Base-by-base conservation (phyloP, 2,113 vertebrate species). In the Seriola quinqueradiata region DNA sequence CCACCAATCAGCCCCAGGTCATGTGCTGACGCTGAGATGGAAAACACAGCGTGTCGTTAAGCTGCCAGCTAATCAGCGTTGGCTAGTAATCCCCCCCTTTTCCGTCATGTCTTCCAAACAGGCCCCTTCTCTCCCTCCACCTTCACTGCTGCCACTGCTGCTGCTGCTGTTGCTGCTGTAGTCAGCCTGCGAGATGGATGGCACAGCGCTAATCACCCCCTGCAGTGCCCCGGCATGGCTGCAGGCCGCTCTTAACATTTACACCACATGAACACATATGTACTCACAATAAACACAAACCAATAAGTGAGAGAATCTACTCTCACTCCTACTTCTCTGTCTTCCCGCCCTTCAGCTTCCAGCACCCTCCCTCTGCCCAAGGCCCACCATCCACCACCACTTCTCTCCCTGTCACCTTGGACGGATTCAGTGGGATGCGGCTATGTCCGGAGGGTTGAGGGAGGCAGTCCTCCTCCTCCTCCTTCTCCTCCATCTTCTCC, bases 41-140 rank as follows among this genome's bases (percentile, higher is more conserved):
- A 93, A 92, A 93, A 92, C 90, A 87, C 91, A 92, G 93, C 87
- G n/a, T 90, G 92, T 91, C 72, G 87, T 91, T 91, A 93, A 93
- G 88, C 90, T 85, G 81, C 82, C 89, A 90, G 89, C 92, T 92
- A 93, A 94, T 95, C 92, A 92, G 87, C 28, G 79, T 70, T 83
- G 90, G 82, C 87, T 83, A 46, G 75, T 91, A 91, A 89, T 87
- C 87, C 76, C 58, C 75, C 71, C n/a, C 34, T 8, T 77, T 70
- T 87, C 80, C 60, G 0, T 77, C 79, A 44, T 48, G 57, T 77
- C 82, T 68, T 71, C 88, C 84, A 70, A 81, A 72, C 67, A 32
- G 75, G 58, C 84, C 77, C 71, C 12, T 42, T 48, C 58, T 61
- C 77, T 71, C 81, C 75, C 63, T 71, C 68, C 34, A 2, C 50